Conservation (phyloP, 2,797 vertebrate species). For the Muscicapa comitata region DNA sequence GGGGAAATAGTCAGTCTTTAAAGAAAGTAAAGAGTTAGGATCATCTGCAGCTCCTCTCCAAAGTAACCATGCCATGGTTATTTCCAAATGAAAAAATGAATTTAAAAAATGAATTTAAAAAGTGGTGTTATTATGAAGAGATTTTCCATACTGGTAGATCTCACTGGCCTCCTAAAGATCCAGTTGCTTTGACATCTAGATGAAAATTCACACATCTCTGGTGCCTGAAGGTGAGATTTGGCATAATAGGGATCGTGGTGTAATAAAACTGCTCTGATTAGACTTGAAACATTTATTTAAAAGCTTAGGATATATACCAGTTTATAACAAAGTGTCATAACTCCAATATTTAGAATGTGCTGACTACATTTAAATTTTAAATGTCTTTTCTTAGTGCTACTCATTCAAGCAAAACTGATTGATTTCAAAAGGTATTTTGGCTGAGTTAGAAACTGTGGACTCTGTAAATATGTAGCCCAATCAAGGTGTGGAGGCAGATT, state of each 20-base stretch:
- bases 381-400: not conserved
- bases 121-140: not conserved
- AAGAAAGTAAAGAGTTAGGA: not conserved
- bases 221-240: not conserved
- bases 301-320: not conserved
- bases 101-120: not conserved
- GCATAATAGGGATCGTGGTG: not conserved
- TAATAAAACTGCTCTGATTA: not conserved
- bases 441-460: not conserved
- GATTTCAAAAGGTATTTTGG: not conserved
- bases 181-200: not conserved
- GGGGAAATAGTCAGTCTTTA: not conserved
- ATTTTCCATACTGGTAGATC: not conserved
- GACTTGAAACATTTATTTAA: not conserved
- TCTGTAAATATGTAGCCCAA: not conserved
- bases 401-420: conserved; percentile 1
- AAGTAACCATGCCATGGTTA: not conserved
- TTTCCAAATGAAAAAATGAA: too few species aligned
- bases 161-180: not conserved
- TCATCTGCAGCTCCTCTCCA: not conserved
- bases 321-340: not conserved
- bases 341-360: not conserved
- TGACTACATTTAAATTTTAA: not conserved
- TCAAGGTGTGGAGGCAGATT: not conserved
- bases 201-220: not conserved